phyloP scores from a whole-genome alignment of 2,888 invertebrate genomes.

The Hesperia comma region DNA sequence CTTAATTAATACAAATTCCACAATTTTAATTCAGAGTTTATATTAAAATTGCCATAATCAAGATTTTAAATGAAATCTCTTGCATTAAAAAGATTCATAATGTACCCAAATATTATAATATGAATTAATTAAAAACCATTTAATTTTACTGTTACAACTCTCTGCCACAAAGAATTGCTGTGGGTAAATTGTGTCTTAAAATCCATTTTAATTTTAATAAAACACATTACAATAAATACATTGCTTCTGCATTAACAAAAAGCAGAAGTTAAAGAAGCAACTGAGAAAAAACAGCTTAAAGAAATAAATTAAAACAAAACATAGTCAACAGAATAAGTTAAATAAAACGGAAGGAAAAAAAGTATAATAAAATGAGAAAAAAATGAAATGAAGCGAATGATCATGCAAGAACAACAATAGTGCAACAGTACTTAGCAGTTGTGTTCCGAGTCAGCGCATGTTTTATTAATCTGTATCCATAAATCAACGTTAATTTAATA shows the following conservation, averaged over 20 bases:
- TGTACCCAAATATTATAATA: no score
- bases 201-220: conserved; percentile 16
- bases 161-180: conserved; percentile 73
- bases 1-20: no score
- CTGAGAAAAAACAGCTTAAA: conserved; percentile 40
- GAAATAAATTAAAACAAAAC: conserved; percentile 44
- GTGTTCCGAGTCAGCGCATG: not conserved
- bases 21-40: no score
- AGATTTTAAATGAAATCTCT: no score
- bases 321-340: conserved; percentile 45
- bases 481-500: no score
- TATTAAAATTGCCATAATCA: no score
- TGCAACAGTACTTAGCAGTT: conserved; percentile 13
- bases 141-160: conserved; percentile 49
- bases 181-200: conserved; percentile 56
- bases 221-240: conserved; percentile 49
- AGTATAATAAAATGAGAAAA: conserved; percentile 37
- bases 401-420: conserved; percentile 43
- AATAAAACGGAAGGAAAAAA: conserved; percentile 39
- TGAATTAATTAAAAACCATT: not conserved
- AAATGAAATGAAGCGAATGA: conserved; percentile 45
- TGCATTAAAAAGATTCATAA: no score
- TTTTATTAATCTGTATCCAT: no score
- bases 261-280: conserved; percentile 52
- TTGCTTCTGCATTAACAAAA: conserved; percentile 80